Base-by-base conservation (phyloP, 2,113 vertebrate genomes). In the Actenoides lindsayi region DNA sequence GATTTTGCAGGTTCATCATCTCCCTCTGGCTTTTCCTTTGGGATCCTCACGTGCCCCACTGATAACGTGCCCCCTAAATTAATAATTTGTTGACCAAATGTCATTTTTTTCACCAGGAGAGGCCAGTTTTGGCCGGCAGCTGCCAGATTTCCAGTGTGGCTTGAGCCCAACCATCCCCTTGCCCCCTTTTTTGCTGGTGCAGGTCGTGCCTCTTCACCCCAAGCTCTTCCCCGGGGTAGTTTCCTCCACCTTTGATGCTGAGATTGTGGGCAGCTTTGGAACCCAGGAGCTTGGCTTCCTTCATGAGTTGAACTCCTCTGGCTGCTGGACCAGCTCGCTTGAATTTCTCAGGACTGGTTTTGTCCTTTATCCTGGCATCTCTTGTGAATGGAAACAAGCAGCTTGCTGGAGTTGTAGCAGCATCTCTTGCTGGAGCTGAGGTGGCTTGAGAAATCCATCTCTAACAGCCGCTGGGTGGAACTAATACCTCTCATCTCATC, bases 351-450 rank as follows among this genome's bases (percentile, higher is more conserved):
- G 56, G 54, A 20, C 35, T 69, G 60, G 3, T 37, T 63, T 19
- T 44, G 59, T 46, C 48, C 48, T 50, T 87, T 59, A 9, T 28
- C 35, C 5, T 1, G 53, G 19, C 4, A 2, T 54, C 69, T 24
- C 0, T 0, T 21, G n/a, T 18, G 11, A 35, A 31, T 13, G 1
- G 1, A 1, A 7, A 20, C 2, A 5, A 3, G 13, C 24, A 6
- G 31, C 57, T 83, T 7, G 1, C 39, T 16, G 53, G 44, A 69
- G 33, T 24, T 2, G 8, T 5, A 8, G 54, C 27, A 25, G 33
- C 13, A 0, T 24, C 41, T n/a, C n/a, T 27, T 13, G 15, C 56
- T 44, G 35, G 60, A 67, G n/a, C 65, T 41, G 5, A 27, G 19
- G 41, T 1, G 2, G 30, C 41, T 73, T 20, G 35, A 63, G 37